Conservation (phyloP, 1,140 invertebrate genomes). For the Lethrus apterus region DNA sequence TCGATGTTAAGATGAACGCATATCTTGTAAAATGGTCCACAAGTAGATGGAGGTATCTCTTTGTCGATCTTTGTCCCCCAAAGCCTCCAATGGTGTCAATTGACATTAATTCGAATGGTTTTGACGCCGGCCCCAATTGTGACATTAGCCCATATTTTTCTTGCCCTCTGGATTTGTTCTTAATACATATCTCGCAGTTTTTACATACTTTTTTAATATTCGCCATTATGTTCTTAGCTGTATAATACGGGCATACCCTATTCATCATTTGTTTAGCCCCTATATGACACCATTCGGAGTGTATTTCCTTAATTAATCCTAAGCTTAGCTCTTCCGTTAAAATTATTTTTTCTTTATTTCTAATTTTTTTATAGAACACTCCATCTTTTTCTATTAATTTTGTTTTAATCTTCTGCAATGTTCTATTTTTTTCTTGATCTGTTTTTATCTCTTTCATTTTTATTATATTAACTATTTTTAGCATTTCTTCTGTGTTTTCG, state of each 20-base stretch:
- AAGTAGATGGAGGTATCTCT: conserved; percentile 33
- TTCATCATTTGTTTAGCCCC: conserved; percentile 24
- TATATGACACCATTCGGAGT: conserved; percentile 21
- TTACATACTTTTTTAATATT: conserved; percentile 23
- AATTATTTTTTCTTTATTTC: conserved; percentile 27
- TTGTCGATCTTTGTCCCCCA: conserved; percentile 29
- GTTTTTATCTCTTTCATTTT: conserved; percentile 32
- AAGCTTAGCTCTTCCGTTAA: conserved; percentile 21
- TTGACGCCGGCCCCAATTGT: conserved; percentile 33
- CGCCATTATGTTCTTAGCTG: conserved; percentile 20
- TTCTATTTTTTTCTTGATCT: conserved; percentile 27
- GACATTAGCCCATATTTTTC: conserved; percentile 26
- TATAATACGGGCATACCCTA: conserved; percentile 22
- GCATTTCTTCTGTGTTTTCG: conserved; percentile 30
- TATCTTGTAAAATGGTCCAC: conserved; percentile 33
- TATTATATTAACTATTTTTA: conserved; percentile 34
- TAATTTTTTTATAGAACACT: conserved; percentile 22
- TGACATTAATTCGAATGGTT: conserved; percentile 39
- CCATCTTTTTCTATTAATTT: conserved; percentile 15
- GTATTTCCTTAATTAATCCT: conserved; percentile 23
- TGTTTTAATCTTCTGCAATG: too few relatives aligned
- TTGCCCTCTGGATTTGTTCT: conserved; percentile 30
- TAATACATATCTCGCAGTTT: too few relatives aligned
- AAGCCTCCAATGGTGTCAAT: conserved; percentile 36
- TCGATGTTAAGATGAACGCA: too few relatives aligned